These are phyloP conservation scores for Lutraria rhynchaena DNA, from an alignment of 1,140 invertebrate genomes.

Conservation along the genomic window DNA sequence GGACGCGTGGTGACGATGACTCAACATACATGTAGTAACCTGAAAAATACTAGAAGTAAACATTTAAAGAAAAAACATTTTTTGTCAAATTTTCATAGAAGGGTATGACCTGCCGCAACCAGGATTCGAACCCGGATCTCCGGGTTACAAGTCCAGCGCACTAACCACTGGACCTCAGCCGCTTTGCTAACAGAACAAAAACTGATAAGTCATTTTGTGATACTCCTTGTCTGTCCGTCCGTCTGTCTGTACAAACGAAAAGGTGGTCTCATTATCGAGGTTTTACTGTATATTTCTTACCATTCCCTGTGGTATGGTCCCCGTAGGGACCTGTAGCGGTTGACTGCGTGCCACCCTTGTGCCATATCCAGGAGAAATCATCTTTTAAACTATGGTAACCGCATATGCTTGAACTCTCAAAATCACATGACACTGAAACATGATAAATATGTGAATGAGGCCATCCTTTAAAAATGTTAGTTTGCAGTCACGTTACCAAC, in stretches of 20 bases:
- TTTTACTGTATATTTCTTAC: not conserved
- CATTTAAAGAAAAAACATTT: not conserved
- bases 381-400: not conserved
- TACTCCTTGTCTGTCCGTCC: not conserved
- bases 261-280: not conserved
- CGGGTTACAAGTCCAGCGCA: no score
- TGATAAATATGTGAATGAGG: no score
- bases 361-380: constrained; percentile 4
- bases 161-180: no score
- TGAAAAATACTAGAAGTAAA: not conserved
- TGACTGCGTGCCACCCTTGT: not conserved
- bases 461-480: no score
- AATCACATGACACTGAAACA: not conserved
- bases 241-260: not conserved
- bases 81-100: no score
- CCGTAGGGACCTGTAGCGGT: not conserved
- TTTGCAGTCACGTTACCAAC: no score
- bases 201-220: not conserved
- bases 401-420: not conserved
- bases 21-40: constrained; percentile 28
- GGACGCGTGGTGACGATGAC: not conserved
- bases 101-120: no score
- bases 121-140: no score
- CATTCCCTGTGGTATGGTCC: constrained; percentile 3
- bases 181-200: not conserved